Percentiles rank a stretch among this genome's conserved stretches.
phyloP scores from a whole-genome alignment of 2,797 vertebrate species.

The Denticeps clupeoides region DNA sequence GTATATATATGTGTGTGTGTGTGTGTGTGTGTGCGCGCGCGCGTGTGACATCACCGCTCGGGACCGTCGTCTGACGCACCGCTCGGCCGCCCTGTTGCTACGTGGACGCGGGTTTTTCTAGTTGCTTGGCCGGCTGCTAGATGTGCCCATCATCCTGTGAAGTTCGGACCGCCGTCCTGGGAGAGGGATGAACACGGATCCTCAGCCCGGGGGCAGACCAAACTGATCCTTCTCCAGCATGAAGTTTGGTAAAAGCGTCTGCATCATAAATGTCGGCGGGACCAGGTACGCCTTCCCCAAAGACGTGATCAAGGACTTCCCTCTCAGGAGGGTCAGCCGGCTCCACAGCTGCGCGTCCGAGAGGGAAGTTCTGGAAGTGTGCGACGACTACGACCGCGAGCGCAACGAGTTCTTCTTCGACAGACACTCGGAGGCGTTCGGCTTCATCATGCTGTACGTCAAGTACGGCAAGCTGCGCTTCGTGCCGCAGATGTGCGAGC shows the following conservation, averaged over 20 bases:
- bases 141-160: no score
- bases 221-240: no score
- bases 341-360: conserved; percentile 75
- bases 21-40: background rate
- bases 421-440: conserved; percentile 77
- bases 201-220: no score
- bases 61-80: background rate
- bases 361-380: conserved; percentile 77
- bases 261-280: conserved; percentile 73
- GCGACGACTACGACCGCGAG: conserved; percentile 80
- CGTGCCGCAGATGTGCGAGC: conserved; percentile 78
- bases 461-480: conserved; percentile 75
- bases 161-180: no score
- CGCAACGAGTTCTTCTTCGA: conserved; percentile 83
- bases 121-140: no score
- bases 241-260: conserved; percentile 46
- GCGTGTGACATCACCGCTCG: background rate
- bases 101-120: no score
- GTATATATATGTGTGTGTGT: background rate
- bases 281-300: conserved; percentile 70
- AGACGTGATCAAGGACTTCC: conserved; percentile 77
- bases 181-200: no score
- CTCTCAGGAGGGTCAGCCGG: conserved; percentile 72
- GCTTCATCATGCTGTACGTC: conserved; percentile 75
- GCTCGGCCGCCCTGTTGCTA: no score